Evolutionary conservation across 2,888 invertebrate species (phyloP).

Genomic region (Pristionchus fissidentatus): DNA sequence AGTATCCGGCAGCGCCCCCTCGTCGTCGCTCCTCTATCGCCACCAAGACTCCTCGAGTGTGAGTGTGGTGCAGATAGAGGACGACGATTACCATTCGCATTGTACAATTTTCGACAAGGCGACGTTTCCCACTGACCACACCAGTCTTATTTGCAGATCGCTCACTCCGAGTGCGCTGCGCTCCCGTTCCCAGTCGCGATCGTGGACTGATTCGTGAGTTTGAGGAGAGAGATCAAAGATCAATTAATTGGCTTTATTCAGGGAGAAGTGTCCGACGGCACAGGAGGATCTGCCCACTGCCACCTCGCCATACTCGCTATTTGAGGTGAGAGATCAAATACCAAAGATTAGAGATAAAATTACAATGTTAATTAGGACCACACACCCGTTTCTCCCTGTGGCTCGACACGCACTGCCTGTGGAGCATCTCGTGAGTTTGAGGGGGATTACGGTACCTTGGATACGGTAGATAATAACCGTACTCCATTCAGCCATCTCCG

Average conservation of each 20-base stretch:
- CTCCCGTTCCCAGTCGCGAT: conserved; percentile 11
- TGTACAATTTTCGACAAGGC: not conserved
- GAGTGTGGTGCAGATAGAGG: too few species aligned
- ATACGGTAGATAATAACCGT: too few species aligned
- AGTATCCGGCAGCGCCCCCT: not conserved
- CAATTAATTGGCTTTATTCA: too few species aligned
- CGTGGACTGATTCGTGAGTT: not conserved
- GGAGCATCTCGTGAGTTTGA: not conserved
- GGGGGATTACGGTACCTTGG: too few species aligned
- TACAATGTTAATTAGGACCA: not conserved
- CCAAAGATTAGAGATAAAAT: conserved; percentile 19
- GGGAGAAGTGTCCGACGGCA: not conserved
- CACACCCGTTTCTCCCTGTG: not conserved
- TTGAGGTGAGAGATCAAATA: conserved; percentile 31
- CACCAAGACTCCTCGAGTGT: not conserved
- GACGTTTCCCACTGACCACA: conserved; percentile 11
- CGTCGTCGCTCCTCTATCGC: conserved; percentile 23
- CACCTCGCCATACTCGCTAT: conserved; percentile 4
- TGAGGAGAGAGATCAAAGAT: conserved; percentile 25
- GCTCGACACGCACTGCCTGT: not conserved
- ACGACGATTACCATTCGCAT: conserved; percentile 10
- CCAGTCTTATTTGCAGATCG: not conserved
- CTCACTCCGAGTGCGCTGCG: not conserved
- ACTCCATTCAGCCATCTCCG: not conserved
- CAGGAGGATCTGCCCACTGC: conserved; percentile 1